These are phyloP conservation scores for Machaerirhynchus nigripectus DNA, from an alignment of 2,113 vertebrate genomes.

Conservation along the genomic window DNA sequence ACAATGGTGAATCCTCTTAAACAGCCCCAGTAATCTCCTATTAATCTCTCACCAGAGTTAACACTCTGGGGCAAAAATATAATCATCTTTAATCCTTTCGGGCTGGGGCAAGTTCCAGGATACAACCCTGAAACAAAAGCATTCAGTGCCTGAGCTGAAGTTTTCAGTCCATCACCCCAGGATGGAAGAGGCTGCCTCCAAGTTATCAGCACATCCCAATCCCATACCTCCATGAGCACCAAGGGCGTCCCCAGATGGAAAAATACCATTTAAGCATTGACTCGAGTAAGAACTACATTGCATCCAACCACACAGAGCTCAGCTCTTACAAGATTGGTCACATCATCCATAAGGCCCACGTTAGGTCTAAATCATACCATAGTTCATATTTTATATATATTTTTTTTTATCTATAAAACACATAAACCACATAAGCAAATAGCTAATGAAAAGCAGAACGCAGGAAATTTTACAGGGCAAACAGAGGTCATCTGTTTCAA, in stretches of 20 bases:
- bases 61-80: not conserved
- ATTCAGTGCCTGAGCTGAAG: not conserved
- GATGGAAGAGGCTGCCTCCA: not conserved
- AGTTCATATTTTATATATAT: not conserved
- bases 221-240: not conserved
- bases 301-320: not conserved
- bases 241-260: not conserved
- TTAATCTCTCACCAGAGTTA: slow-evolving; percentile 8
- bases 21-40: not conserved
- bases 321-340: not conserved
- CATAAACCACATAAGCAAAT: not conserved
- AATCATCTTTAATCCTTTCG: not conserved
- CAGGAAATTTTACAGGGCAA: not conserved
- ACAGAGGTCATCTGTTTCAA: not conserved
- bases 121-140: not conserved
- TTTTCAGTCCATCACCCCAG: not conserved
- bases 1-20: slow-evolving; percentile 19
- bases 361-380: not conserved
- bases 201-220: not conserved
- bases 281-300: not conserved
- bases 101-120: not conserved
- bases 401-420: not conserved
- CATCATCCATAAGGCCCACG: not conserved
- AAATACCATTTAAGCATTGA: not conserved
- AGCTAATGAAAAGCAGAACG: not conserved